phyloP scores from a whole-genome alignment of 2,888 invertebrate genomes.

The Aricia artaxerxes region DNA sequence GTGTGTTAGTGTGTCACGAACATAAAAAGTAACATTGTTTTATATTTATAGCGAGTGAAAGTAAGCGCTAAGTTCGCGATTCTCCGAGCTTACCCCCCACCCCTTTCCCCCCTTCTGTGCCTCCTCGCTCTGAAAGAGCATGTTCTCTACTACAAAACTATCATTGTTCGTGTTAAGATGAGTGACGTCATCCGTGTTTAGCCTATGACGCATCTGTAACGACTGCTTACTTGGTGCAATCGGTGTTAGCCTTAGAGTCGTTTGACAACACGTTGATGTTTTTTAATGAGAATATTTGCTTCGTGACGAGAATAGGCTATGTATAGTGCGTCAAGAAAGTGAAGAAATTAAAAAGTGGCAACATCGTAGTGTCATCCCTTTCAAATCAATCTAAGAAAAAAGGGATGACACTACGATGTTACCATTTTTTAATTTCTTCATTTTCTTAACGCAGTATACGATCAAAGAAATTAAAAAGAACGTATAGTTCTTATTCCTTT shows the following conservation, averaged over 20 bases:
- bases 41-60: slow-evolving; percentile 30
- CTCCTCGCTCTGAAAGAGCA: not conserved
- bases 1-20: slow-evolving; percentile 22
- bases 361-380: no score
- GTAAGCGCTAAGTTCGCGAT: not conserved
- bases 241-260: not conserved
- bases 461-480: no score
- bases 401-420: no score
- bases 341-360: no score
- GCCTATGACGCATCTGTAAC: not conserved
- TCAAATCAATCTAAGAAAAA: no score
- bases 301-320: no score
- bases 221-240: not conserved
- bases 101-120: not conserved
- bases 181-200: not conserved
- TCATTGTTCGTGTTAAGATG: not conserved
- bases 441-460: no score
- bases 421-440: no score
- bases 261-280: no score
- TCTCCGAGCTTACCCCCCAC: not conserved
- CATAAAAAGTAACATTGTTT: slow-evolving; percentile 30
- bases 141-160: not conserved
- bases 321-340: no score
- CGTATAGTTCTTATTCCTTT: no score
- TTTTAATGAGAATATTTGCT: no score